These are phyloP conservation scores for Ceramica pisi DNA, from an alignment of 2,888 invertebrate genomes.

Conservation along the genomic window DNA sequence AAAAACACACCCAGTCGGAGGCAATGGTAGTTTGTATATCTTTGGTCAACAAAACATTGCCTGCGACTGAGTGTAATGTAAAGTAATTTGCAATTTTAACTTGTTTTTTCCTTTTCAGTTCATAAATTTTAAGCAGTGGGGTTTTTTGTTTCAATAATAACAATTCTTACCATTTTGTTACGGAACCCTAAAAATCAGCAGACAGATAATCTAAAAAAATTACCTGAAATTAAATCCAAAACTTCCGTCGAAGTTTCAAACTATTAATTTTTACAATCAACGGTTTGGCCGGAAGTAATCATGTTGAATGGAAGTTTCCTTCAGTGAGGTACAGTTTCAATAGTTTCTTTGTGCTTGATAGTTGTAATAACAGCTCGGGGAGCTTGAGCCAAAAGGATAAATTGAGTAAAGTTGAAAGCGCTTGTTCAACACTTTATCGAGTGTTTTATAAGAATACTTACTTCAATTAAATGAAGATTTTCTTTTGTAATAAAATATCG, in stretches of 20 bases:
- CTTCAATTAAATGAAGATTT: constrained; percentile 41
- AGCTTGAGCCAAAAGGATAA: constrained; percentile 55
- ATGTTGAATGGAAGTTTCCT: constrained; percentile 60
- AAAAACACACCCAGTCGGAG: no score
- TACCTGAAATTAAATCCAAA: constrained; percentile 30
- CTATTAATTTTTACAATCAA: constrained; percentile 61
- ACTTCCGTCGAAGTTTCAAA: constrained; percentile 49
- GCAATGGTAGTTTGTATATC: no score
- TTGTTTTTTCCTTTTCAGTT: no score
- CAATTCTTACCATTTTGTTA: no score
- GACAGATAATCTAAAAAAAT: constrained; percentile 21
- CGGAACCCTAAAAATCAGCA: background rate
- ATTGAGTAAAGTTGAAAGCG: constrained; percentile 56
- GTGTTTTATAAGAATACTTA: constrained; percentile 28
- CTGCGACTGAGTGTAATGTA: no score
- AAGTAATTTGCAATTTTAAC: no score
- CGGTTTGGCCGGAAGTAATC: constrained; percentile 61
- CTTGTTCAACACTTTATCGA: constrained; percentile 47
- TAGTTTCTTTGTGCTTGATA: constrained; percentile 63
- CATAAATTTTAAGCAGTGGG: no score
- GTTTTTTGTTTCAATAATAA: no score
- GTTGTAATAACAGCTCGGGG: constrained; percentile 64
- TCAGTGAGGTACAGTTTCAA: constrained; percentile 51
- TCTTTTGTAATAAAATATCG: background rate
- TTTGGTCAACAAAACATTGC: no score